Evolutionary conservation across 2,888 invertebrate genomes (phyloP), one percentile per base, ranked within the genome.

Genomic region (Rhabditophanes sp.): DNA sequence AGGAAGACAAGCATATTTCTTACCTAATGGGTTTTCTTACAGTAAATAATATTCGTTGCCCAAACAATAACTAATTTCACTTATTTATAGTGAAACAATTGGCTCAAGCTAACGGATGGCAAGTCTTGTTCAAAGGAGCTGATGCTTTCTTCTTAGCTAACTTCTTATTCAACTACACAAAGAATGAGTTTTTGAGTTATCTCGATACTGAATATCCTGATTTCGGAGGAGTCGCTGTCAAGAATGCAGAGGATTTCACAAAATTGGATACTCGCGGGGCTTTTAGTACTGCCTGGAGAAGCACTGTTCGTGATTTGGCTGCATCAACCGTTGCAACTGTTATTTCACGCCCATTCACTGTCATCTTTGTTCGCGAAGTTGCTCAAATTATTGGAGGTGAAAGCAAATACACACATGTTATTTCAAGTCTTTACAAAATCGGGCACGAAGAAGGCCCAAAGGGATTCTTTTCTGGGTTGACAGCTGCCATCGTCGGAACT

Each of bases 301-400:
- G 6, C 14, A 29, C 11, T 16, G 6, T 29, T 29, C 7, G 7
- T n/a, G 9, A 7, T 14, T 16, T 11, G 8, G 15, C 7, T 6
- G 26, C 7, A 14, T 26, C 26, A 6, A 26, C n/a, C n/a, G 17
- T 33, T 2, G 20, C n/a, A n/a, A 20, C 15, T 34, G 11, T 18
- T 5, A 24, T 15, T 12, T 4, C 6, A 8, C 24, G 24, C 17
- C n/a, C 9, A 12, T 29, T 53, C 50, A 15, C 54, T 66, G 87
- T 90, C 25, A 78, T 88, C 46, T 79, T 82, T 36, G 70, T 87
- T 34, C 75, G 88, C 54, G 81, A 81, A 75, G 85, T 90, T 79
- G 85, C 85, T 9, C 83, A 88, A 60, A 84, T 87, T 70, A 76
- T 90, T 44, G 88, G 88, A 4, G 76, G 79, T 55, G 88, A 90